Evolutionary conservation across 2,113 vertebrate species (phyloP).

Genomic region (Syngnathus floridae): DNA sequence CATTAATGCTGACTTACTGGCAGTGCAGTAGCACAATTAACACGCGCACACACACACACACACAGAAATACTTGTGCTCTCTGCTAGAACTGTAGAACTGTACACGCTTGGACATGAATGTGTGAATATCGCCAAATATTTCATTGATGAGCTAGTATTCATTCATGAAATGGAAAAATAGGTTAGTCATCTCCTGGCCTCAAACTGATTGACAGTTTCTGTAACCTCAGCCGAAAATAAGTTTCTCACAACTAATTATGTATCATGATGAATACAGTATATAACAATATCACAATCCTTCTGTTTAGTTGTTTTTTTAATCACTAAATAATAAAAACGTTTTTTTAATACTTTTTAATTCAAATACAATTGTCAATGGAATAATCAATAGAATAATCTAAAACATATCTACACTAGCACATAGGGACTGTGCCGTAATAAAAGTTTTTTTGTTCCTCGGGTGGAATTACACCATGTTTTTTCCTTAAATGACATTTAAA

Average conservation of each 20-base stretch:
- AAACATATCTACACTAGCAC: neutral
- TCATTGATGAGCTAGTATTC: neutral
- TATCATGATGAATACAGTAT: neutral
- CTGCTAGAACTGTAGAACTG: neutral
- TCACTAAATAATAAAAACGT: too few species aligned
- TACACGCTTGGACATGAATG: constrained; percentile 6
- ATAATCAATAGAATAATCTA: too few species aligned
- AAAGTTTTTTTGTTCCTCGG: neutral
- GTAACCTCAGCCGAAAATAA: neutral
- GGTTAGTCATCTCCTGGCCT: neutral
- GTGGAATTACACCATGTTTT: neutral
- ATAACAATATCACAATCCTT: too few species aligned
- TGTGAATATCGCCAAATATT: neutral
- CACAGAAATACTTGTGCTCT: neutral
- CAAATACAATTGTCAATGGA: too few species aligned
- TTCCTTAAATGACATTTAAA: neutral
- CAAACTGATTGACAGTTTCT: neutral
- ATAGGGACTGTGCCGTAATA: neutral
- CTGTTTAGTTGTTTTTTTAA: too few species aligned
- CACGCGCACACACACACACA: neutral
- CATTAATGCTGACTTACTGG: constrained; percentile 49
- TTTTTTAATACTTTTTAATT: too few species aligned
- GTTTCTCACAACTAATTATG: neutral
- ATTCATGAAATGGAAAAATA: constrained; percentile 1
- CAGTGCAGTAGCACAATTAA: constrained; percentile 36